These are phyloP conservation scores for Lepidurus arcticus DNA, from an alignment of 1,140 invertebrate species.

Conservation along the genomic window DNA sequence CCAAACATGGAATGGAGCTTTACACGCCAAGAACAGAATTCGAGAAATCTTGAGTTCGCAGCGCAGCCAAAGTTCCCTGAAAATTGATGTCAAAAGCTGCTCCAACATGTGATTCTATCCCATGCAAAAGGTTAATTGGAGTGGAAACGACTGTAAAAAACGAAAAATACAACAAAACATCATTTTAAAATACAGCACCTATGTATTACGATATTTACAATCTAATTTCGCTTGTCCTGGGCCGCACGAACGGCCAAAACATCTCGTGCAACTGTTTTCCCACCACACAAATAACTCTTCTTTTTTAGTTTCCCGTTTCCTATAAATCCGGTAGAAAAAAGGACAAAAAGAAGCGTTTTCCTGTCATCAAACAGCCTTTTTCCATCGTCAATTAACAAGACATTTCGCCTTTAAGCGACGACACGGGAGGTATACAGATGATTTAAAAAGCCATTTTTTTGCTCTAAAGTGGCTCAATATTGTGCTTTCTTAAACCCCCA, in stretches of 20 bases:
- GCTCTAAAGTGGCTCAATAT: not conserved
- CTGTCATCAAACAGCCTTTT: not conserved
- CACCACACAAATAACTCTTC: no score
- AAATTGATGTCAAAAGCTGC: not conserved
- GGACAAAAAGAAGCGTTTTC: no score
- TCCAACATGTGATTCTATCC: not conserved
- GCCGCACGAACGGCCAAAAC: not conserved
- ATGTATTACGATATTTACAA: not conserved
- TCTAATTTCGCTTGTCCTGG: not conserved
- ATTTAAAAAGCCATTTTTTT: not conserved
- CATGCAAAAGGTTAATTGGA: not conserved
- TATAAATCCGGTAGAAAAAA: no score
- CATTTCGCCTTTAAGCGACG: not conserved
- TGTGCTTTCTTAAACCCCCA: not conserved
- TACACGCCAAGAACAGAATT: conserved; percentile 21
- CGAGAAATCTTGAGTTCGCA: not conserved
- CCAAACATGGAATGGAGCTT: not conserved
- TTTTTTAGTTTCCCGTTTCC: no score
- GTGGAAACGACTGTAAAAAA: not conserved
- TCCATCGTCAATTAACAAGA: not conserved
- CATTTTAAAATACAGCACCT: conserved; percentile 6
- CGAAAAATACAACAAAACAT: not conserved
- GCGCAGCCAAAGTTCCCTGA: not conserved
- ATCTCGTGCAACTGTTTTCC: not conserved
- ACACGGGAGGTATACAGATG: not conserved